A percentile compares a stretch with the other conserved stretches of the same genome.
These are phyloP conservation scores for Poecile atricapillus DNA, from an alignment of 2,113 vertebrate species.

Conservation along the genomic window DNA sequence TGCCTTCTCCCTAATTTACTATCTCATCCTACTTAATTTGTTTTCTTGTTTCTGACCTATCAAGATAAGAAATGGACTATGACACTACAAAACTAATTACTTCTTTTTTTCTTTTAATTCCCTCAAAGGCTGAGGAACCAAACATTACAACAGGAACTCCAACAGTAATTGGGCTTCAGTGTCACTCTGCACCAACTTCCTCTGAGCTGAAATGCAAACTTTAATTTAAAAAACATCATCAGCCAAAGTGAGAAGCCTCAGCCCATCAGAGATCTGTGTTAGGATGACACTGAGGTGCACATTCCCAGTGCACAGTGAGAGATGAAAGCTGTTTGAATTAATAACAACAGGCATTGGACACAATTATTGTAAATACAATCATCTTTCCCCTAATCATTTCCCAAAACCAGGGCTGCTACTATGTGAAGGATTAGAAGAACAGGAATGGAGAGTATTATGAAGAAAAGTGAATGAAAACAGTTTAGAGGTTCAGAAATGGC, in stretches of 20 bases:
- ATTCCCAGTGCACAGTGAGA: neutral
- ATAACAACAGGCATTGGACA: neutral
- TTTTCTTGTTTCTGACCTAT: conserved; percentile 11
- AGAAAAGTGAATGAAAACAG: neutral
- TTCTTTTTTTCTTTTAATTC: neutral
- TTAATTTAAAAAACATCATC: neutral
- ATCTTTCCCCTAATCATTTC: neutral
- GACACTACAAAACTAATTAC: conserved; percentile 40
- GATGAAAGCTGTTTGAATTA: neutral
- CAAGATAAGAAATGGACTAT: conserved; percentile 2
- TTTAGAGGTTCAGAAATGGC: neutral
- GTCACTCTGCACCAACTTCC: neutral
- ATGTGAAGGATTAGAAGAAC: neutral
- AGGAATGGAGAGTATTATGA: neutral
- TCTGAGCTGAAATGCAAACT: neutral
- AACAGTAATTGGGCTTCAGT: conserved; percentile 42
- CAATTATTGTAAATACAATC: neutral
- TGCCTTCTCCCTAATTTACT: neutral
- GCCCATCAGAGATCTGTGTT: neutral
- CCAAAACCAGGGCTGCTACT: neutral
- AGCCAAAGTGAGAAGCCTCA: neutral
- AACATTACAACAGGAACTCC: neutral
- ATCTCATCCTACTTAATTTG: neutral
- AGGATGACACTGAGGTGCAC: neutral
- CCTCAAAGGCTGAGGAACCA: conserved; percentile 1